A percentile compares a stretch with the other conserved stretches of the same genome.
Evolutionary conservation across 2,113 vertebrate species (phyloP).

Genomic region (Pholis gunnellus): DNA sequence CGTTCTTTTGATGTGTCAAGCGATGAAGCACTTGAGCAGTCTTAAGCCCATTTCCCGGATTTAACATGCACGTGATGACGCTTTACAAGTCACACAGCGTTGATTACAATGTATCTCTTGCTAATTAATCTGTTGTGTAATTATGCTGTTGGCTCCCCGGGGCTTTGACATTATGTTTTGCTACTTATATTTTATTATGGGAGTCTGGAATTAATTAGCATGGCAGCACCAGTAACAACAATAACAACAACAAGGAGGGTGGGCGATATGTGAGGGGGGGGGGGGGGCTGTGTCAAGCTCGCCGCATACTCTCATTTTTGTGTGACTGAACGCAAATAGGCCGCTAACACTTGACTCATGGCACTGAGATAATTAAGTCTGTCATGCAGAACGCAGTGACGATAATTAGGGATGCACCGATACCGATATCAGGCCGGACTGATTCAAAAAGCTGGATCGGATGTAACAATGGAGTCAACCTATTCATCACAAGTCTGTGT

Average conservation of each 20-base stretch:
- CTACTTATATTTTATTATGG: slow-evolving; percentile 75
- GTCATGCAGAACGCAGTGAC: slow-evolving; percentile 15
- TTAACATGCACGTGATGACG: slow-evolving; percentile 55
- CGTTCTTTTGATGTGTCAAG: slow-evolving; percentile 57
- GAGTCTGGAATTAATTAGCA: slow-evolving; percentile 74
- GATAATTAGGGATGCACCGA: not conserved
- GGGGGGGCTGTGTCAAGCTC: not conserved
- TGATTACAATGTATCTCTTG: slow-evolving; percentile 73
- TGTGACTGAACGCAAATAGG: slow-evolving; percentile 33
- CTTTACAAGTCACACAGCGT: slow-evolving; percentile 58
- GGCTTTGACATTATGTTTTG: slow-evolving; percentile 69
- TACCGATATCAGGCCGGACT: not conserved
- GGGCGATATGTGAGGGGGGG: slow-evolving; percentile 10
- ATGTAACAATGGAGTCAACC: not conserved
- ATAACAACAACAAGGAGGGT: slow-evolving; percentile 40
- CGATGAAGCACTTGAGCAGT: slow-evolving; percentile 49
- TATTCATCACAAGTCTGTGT: not conserved
- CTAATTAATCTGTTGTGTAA: slow-evolving; percentile 78
- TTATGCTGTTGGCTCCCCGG: slow-evolving; percentile 64
- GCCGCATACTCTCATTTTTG: not conserved
- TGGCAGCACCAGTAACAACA: slow-evolving; percentile 36
- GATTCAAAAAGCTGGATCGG: not conserved
- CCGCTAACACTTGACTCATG: slow-evolving; percentile 38
- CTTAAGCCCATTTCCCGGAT: slow-evolving; percentile 42
- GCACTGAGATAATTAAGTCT: slow-evolving; percentile 43